Evolutionary conservation across 2,113 vertebrate species (phyloP).

Genomic region (Danionella cerebrum): DNA sequence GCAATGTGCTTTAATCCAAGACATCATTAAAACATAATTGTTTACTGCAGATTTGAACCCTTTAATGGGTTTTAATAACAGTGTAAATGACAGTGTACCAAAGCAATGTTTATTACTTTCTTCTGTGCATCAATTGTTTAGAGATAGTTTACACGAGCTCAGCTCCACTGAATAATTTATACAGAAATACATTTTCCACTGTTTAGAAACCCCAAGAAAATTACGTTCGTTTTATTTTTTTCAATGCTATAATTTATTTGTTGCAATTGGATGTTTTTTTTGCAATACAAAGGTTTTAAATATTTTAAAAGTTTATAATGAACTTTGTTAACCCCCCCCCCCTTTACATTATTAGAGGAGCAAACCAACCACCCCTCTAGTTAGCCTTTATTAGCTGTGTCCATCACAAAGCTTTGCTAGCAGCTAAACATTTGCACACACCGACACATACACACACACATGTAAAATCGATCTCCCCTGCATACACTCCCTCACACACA

Average conservation of each 20-base stretch:
- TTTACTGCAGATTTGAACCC: not conserved
- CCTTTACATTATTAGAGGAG: slow-evolving; percentile 45
- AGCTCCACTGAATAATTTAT: no score
- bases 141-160: no score
- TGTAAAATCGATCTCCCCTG: not conserved
- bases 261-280: slow-evolving; percentile 2
- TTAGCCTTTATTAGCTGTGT: slow-evolving; percentile 93
- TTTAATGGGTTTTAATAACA: not conserved
- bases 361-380: slow-evolving; percentile 74
- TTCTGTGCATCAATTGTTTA: no score
- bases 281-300: no score
- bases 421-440: not conserved
- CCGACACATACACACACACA: not conserved
- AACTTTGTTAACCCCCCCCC: no score
- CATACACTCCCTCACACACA: slow-evolving; percentile 8
- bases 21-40: not conserved
- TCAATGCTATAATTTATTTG: no score
- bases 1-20: not conserved
- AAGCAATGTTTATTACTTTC: no score
- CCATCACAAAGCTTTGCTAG: slow-evolving; percentile 65
- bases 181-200: no score
- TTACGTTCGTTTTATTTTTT: no score
- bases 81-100: no score
- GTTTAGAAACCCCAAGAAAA: no score
- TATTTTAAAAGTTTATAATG: no score